Percentiles rank a stretch among this genome's conserved stretches.
Conservation (phyloP, 2,113 vertebrate species). For the Corvus moneduloides region DNA sequence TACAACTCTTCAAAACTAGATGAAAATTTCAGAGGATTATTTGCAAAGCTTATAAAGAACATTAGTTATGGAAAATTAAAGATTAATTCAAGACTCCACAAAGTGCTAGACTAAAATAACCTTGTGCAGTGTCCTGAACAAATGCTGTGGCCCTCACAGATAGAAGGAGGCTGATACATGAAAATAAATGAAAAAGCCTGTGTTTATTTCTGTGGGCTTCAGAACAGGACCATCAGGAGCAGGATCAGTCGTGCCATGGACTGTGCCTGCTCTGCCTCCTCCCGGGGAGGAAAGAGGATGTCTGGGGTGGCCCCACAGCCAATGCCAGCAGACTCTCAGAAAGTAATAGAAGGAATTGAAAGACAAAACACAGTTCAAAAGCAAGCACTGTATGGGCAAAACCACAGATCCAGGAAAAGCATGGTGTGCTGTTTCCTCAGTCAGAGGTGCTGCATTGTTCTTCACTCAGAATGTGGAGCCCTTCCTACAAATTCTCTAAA, state of each 20-base stretch:
- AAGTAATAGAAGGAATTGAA: not conserved
- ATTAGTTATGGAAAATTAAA: not conserved
- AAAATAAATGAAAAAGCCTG: not conserved
- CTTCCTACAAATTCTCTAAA: not conserved
- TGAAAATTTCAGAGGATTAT: not conserved
- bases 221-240: not conserved
- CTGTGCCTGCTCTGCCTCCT: not conserved
- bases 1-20: not conserved
- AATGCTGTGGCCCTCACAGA: not conserved
- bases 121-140: not conserved
- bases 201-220: not conserved
- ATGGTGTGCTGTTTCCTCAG: fast-evolving
- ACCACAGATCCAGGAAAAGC: fast-evolving
- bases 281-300: not conserved
- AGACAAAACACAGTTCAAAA: not conserved
- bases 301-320: not conserved
- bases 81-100: not conserved
- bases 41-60: not conserved
- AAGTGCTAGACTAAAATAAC: not conserved
- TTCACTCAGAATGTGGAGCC: not conserved
- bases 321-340: not conserved
- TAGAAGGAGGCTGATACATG: not conserved
- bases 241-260: not conserved
- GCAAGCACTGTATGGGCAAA: not conserved
- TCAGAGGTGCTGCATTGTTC: not conserved